Conservation (phyloP, 2,888 invertebrate genomes). For the Caenorhabditis sinica region DNA sequence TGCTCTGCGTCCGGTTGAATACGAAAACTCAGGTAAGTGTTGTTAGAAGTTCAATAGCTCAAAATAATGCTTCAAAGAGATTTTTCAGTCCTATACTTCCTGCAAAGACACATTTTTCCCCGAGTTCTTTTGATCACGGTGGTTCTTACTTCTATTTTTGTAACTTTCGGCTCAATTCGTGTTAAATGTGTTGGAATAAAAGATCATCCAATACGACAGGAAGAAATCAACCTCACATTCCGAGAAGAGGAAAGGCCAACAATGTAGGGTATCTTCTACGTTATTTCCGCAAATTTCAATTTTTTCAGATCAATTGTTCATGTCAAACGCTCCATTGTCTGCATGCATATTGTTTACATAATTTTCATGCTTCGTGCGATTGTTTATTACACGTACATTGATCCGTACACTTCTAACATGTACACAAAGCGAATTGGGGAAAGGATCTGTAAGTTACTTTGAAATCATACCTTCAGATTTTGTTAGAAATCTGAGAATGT, state of each 20-base stretch:
- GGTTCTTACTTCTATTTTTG: too few relatives aligned
- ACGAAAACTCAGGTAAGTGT: background rate
- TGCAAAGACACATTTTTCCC: too few relatives aligned
- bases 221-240: slow-evolving; percentile 12
- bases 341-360: slow-evolving; percentile 41
- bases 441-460: too few relatives aligned
- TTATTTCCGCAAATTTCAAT: background rate
- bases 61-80: too few relatives aligned
- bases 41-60: background rate
- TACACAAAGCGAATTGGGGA: background rate
- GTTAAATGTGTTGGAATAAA: slow-evolving; percentile 43
- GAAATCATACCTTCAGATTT: too few relatives aligned
- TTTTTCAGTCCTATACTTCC: background rate
- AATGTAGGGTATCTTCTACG: background rate
- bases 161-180: background rate
- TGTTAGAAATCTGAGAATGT: too few relatives aligned
- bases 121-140: too few relatives aligned
- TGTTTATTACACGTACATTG: slow-evolving; percentile 1
- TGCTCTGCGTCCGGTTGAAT: background rate
- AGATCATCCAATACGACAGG: slow-evolving; percentile 18
- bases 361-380: slow-evolving; percentile 26
- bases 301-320: slow-evolving; percentile 29
- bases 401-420: background rate
- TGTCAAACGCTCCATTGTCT: slow-evolving; percentile 42
- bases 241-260: background rate